Percentiles rank a stretch among this genome's conserved stretches.
Conservation (phyloP, 2,113 vertebrate species). For the Bubalus kerabau region DNA sequence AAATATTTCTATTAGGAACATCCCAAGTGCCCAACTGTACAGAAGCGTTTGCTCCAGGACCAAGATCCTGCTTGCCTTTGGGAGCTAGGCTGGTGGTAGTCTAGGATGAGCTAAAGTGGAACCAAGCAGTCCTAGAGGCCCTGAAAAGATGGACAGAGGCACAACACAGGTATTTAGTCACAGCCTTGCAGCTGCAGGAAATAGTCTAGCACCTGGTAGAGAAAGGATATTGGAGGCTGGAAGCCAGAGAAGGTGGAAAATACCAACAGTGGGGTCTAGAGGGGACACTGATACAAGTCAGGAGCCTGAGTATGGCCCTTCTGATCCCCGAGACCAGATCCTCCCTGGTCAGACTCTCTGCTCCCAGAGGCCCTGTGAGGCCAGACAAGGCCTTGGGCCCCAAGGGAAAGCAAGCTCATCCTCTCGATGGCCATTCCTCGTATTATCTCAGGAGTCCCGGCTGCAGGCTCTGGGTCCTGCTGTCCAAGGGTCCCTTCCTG, state of each 20-base stretch:
- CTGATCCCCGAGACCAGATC: not conserved
- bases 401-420: not conserved
- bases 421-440: not conserved
- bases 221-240: not conserved
- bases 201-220: not conserved
- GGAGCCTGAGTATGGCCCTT: not conserved
- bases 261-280: not conserved
- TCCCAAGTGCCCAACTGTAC: not conserved
- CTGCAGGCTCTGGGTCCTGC: not conserved
- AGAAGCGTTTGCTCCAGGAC: not conserved
- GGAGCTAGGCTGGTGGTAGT: not conserved
- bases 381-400: not conserved
- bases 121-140: not conserved
- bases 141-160: not conserved
- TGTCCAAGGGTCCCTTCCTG: not conserved
- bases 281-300: not conserved
- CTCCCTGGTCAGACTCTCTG: not conserved
- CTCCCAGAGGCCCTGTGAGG: not conserved
- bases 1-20: constrained; percentile 3
- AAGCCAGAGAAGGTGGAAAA: not conserved
- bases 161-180: not conserved
- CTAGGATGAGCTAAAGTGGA: not conserved
- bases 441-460: not conserved
- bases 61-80: not conserved
- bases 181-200: not conserved